Evolutionary conservation across 2,797 vertebrate genomes (phyloP).

Genomic region (Trichosurus vulpecula): DNA sequence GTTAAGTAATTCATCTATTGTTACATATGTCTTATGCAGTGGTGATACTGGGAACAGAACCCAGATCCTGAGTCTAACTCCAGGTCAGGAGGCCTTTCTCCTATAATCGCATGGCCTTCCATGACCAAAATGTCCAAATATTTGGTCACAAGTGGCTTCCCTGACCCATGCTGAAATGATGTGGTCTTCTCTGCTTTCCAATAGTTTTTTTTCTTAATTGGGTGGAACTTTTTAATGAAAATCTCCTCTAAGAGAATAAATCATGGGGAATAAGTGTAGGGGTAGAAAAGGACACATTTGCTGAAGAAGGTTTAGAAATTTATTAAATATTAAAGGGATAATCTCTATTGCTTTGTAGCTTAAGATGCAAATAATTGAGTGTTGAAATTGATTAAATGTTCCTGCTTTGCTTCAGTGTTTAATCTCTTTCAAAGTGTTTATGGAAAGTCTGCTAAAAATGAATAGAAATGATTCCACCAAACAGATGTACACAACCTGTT

Average conservation of each 20-base stretch:
- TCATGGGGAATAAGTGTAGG: slow-evolving; percentile 28
- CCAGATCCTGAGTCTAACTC: background rate
- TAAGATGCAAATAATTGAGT: slow-evolving; percentile 63
- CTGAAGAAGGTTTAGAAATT: slow-evolving; percentile 63
- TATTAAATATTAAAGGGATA: slow-evolving; percentile 73
- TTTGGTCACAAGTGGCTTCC: background rate
- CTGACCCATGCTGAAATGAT: background rate
- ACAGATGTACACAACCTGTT: background rate
- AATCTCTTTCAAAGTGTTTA: slow-evolving; percentile 65
- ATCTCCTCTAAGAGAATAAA: slow-evolving; percentile 60
- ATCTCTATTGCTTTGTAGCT: slow-evolving; percentile 66
- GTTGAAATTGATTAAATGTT: slow-evolving; percentile 68
- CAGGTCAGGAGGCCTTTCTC: background rate
- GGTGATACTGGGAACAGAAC: background rate
- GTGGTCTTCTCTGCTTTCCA: background rate
- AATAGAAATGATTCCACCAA: slow-evolving; percentile 50
- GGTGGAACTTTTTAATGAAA: slow-evolving; percentile 31
- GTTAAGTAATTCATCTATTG: background rate
- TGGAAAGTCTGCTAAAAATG: slow-evolving; percentile 50
- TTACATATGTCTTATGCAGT: background rate
- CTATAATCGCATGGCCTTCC: background rate
- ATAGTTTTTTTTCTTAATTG: slow-evolving; percentile 16
- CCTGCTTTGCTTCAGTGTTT: slow-evolving; percentile 58
- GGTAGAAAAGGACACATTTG: slow-evolving; percentile 53
- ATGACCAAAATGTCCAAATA: background rate